Evolutionary conservation across 1,140 invertebrate species (phyloP).

Genomic region (Ruditapes philippinarum): DNA sequence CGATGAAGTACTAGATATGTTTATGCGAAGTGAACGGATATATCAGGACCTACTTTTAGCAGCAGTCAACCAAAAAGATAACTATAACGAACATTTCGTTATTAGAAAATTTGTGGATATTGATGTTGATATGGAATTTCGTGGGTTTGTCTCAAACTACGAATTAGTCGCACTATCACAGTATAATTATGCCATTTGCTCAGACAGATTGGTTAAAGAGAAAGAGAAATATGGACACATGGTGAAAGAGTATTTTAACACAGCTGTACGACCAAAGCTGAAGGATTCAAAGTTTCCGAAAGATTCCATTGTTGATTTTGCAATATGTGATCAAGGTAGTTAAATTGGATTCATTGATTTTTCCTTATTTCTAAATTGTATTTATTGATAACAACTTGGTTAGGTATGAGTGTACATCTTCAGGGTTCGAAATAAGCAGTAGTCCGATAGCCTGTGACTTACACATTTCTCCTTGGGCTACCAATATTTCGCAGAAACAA

Average conservation of each 20-base stretch:
- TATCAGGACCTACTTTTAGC: slow-evolving; percentile 82
- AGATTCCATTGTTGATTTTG: slow-evolving; percentile 82
- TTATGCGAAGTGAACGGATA: slow-evolving; percentile 80
- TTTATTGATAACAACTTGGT: no score
- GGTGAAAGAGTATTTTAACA: slow-evolving; percentile 72
- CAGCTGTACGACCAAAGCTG: slow-evolving; percentile 71
- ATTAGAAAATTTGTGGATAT: slow-evolving; percentile 80
- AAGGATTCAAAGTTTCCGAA: slow-evolving; percentile 68
- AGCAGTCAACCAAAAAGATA: slow-evolving; percentile 70
- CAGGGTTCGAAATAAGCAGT: no score
- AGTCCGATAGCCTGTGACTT: no score
- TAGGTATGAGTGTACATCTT: no score
- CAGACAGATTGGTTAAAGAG: slow-evolving; percentile 70
- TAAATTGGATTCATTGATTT: no score
- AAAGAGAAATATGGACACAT: slow-evolving; percentile 64
- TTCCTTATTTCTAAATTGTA: no score
- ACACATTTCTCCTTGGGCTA: no score
- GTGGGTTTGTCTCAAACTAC: slow-evolving; percentile 79
- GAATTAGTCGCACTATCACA: slow-evolving; percentile 79
- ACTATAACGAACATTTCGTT: slow-evolving; percentile 81
- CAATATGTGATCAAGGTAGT: slow-evolving; percentile 76
- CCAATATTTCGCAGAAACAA: no score
- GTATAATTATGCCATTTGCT: slow-evolving; percentile 82
- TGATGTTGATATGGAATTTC: slow-evolving; percentile 84
- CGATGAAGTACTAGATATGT: slow-evolving; percentile 78